These are phyloP conservation scores for Halcyon senegalensis DNA, from an alignment of 2,113 vertebrate species.

Conservation along the genomic window DNA sequence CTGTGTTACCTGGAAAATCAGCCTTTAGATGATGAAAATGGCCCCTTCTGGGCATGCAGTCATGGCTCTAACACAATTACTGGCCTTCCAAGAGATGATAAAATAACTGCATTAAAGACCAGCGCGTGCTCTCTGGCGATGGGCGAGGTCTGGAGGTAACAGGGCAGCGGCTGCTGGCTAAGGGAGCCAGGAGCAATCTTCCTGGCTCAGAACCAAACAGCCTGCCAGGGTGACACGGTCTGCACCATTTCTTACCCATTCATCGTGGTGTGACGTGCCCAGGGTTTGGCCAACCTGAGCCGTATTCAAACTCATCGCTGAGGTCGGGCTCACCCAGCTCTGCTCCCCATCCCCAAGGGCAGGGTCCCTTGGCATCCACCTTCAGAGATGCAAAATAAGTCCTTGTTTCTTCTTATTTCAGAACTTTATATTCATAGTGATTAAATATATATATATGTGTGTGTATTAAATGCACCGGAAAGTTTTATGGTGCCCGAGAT, in stretches of 20 bases:
- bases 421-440: background rate
- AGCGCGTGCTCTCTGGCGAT: background rate
- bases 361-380: rapidly evolving
- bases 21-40: background rate
- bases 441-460: background rate
- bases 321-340: background rate
- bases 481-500: background rate
- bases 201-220: background rate
- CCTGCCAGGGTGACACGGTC: background rate
- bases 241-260: background rate
- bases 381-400: background rate
- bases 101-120: background rate
- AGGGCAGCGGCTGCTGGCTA: background rate
- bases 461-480: background rate
- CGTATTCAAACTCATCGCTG: rapidly evolving
- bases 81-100: background rate
- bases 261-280: background rate
- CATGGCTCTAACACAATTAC: conserved; percentile 5
- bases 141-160: background rate
- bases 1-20: conserved; percentile 15
- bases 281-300: background rate
- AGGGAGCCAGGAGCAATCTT: background rate
- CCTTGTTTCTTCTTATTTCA: background rate
- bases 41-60: conserved; percentile 25
- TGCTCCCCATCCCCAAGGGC: background rate